Conservation (phyloP, 2,888 invertebrate species). For the Drosophila crucigera region DNA sequence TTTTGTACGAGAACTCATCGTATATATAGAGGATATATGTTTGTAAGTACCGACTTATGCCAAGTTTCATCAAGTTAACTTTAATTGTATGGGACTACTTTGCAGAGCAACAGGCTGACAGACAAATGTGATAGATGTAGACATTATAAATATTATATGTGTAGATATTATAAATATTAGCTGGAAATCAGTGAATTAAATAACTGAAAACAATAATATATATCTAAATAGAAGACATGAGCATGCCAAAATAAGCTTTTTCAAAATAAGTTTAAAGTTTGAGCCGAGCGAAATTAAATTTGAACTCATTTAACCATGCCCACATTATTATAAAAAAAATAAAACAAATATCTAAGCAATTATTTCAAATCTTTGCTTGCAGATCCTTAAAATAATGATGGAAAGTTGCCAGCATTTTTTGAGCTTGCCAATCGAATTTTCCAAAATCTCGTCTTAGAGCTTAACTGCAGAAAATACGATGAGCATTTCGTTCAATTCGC, state of each 20-base stretch:
- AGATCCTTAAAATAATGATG: not conserved
- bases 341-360: not conserved
- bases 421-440: not conserved
- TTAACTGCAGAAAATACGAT: not conserved
- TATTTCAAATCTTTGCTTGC: not conserved
- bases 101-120: not conserved
- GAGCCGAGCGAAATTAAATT: not conserved
- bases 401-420: not conserved
- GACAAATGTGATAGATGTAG: not conserved
- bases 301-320: not conserved
- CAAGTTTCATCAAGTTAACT: not conserved
- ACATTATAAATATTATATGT: not conserved
- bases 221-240: too few species aligned
- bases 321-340: not conserved
- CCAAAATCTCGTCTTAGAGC: not conserved
- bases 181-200: not conserved
- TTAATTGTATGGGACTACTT: not conserved
- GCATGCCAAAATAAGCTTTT: not conserved
- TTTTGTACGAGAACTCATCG: not conserved
- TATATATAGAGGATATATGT: not conserved
- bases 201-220: not conserved
- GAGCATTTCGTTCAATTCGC: not conserved
- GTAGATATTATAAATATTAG: not conserved
- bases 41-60: not conserved
- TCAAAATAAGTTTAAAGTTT: not conserved